phyloP scores from a whole-genome alignment of 1,140 invertebrate genomes.

The Sitophilus oryzae region DNA sequence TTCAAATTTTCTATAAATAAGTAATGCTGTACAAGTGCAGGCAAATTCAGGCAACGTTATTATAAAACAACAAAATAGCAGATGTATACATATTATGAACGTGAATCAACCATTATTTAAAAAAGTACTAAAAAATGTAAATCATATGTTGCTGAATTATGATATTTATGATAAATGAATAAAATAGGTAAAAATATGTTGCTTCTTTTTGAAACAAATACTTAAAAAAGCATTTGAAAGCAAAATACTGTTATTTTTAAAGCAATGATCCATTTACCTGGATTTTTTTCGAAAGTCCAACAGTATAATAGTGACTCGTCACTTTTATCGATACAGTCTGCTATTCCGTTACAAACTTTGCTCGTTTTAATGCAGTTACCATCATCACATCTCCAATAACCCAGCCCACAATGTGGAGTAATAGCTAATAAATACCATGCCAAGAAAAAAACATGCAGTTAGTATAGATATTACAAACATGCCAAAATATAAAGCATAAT shows the following conservation, averaged over 20 bases:
- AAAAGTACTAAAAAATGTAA: no score
- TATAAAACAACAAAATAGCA: background rate
- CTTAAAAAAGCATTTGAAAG: no score
- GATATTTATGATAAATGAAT: no score
- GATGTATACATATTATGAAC: no score
- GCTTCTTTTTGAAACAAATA: no score
- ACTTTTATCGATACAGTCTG: slow-evolving; percentile 31
- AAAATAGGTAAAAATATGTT: no score
- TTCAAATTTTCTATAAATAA: no score
- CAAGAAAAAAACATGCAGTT: slow-evolving; percentile 22
- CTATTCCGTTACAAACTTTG: slow-evolving; percentile 31
- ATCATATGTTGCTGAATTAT: no score
- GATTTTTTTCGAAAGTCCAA: slow-evolving; percentile 6
- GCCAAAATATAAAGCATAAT: no score
- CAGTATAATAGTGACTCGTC: slow-evolving; percentile 29
- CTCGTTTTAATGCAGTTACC: slow-evolving; percentile 28
- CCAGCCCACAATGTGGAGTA: slow-evolving; percentile 8
- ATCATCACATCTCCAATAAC: slow-evolving; percentile 29
- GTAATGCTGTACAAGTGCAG: background rate
- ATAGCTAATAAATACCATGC: slow-evolving; percentile 12
- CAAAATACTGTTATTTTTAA: no score
- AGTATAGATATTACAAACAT: slow-evolving; percentile 2
- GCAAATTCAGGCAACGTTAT: background rate
- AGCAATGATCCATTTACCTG: no score
- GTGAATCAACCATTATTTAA: no score